Evolutionary conservation across 35 echinoderm and acorn worm genomes (phyloP), one percentile per base, ranked within the genome.

Genomic region (Chiridota heheva): DNA sequence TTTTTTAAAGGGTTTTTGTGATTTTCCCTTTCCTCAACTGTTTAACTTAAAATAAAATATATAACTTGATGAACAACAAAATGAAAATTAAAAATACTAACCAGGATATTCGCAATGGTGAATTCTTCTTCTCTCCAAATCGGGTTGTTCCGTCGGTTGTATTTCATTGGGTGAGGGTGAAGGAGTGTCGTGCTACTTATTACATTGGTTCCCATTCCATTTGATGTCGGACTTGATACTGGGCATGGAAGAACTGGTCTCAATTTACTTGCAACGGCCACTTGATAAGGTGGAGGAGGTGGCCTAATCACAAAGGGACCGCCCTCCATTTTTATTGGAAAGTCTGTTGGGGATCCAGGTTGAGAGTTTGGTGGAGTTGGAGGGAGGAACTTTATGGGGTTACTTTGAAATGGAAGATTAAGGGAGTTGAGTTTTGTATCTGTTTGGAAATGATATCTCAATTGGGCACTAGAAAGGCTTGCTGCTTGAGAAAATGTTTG

Each of bases 71-170:
- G 22, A 10, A 13, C 48, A 10, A 53, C 48, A 53, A 53, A 22
- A 13, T 53, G 48, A 53, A 10, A 53, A 22, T 53, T 22, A 53
- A 13, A 53, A 53, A 13, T 53, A 68, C 72, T 86, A 82, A 96
- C 94, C 88, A 84, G 94, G 89, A 69, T 97, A 97, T 55, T 91
- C 79, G 57, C 94, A 97, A 51, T 78, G 74, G 53, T 97, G 94
- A 18, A 97, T 87, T 65, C 94, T 70, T 42, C 94, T 87, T 58
- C 84, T 97, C 33, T 97, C 94, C 58, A 97, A 70, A 69, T 97
- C 94, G 1, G 94, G 94, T 97, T 97, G 56, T 91, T 97, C 57
- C 86, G 78, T 29, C 94, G 62, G 77, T 97, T 97, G 60, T 91
- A 97, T 83, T 88, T 97, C 34, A 88, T 16, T 27, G 73, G 73